Conservation (phyloP, 2,888 invertebrate species). For the Netelia fuscicornis region DNA sequence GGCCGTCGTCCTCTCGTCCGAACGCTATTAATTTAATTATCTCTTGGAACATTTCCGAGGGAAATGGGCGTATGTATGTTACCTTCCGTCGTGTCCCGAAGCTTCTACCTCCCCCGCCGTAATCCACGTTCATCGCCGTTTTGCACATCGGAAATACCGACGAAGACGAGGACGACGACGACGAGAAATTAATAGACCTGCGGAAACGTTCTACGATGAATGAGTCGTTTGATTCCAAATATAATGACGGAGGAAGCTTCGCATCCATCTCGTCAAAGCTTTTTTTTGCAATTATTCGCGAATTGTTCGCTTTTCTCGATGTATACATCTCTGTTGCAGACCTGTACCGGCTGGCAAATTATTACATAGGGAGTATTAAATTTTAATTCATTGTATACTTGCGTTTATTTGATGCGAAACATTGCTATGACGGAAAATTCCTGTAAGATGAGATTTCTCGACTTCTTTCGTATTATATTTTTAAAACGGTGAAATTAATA, state of each 20-base stretch:
- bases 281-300: no score
- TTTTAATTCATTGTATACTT: no score
- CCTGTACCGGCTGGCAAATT: no score
- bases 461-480: no score
- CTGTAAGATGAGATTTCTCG: no score
- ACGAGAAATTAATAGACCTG: constrained; percentile 41
- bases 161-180: not conserved
- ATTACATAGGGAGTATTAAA: no score
- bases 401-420: no score
- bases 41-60: constrained; percentile 75
- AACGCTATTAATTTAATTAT: constrained; percentile 75
- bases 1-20: constrained; percentile 53
- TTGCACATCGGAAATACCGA: constrained; percentile 16
- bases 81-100: constrained; percentile 58
- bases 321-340: no score
- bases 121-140: constrained; percentile 12
- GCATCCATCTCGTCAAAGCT: no score
- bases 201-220: not conserved
- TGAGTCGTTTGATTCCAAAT: not conserved
- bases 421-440: no score
- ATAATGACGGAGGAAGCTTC: not conserved
- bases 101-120: not conserved
- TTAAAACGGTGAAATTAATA: no score
- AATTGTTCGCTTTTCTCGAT: no score
- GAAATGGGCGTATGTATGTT: constrained; percentile 67